Evolutionary conservation across 2,888 invertebrate genomes (phyloP), one percentile per base, ranked within the genome.

Genomic region (Eucriotettix oculatus): DNA sequence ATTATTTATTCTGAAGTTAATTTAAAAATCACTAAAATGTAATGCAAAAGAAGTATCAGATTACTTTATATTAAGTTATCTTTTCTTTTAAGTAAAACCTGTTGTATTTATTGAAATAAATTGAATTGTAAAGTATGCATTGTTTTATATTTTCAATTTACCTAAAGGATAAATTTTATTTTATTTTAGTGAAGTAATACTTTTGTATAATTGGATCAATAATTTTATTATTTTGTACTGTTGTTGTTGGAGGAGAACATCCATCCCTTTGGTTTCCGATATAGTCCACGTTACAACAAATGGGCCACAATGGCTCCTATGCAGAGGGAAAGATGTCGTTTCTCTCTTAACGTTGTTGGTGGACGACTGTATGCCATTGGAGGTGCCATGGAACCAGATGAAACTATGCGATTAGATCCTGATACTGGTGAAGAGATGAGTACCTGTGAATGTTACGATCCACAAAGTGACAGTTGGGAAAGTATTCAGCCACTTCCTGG

Each of bases 221-320:
- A 29, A 17, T 16, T 58, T 52, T 10, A 10, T n/a, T 17, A 10
- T 55, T 43, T 12, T 44, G 53, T 17, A 48, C 44, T 16, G 42
- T 52, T 52, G 11, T 56, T 16, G 42, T 69, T 72, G 60, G 69
- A 76, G 71, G 86, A 86, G 72, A 81, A 84, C 66, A 81, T 85
- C 59, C 86, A 86, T 73, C 84, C 85, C 0, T 86, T 84, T 69
- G 85, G 85, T 0, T 86, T 86, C 69, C 78, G 81, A 9, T 83
- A 81, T 66, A 78, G 77, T 66, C 83, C 86, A 0, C 72, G 78
- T 41, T 76, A 75, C 41, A 78, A 83, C 67, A 77, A 79, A 63
- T 87, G 86, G 86, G 76, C 77, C 10, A 83, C 82, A 9, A 83
- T 86, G 68, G 79, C 84, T 5, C 81, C 84, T 12, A 80, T 85